phyloP scores from a whole-genome alignment of 2,888 invertebrate species.

The Callinectes sapidus region DNA sequence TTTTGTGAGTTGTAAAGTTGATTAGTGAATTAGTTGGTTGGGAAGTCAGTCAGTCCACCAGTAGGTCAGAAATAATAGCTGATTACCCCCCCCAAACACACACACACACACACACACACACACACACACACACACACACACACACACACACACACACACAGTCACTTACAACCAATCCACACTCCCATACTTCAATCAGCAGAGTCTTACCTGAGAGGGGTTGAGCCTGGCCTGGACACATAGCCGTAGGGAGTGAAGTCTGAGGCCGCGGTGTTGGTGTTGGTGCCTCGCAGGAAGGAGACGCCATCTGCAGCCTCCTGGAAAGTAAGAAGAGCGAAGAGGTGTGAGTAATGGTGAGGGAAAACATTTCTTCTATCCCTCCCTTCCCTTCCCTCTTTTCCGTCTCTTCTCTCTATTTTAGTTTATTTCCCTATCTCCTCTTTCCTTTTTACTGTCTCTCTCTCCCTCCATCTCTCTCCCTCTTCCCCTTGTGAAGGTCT shows the following conservation, averaged over 20 bases:
- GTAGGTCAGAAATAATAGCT: no score
- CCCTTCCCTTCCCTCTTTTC: not conserved
- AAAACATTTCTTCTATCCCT: not conserved
- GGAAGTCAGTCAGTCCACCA: not conserved
- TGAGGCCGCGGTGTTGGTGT: not conserved
- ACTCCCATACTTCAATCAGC: not conserved
- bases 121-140: constrained; percentile 18
- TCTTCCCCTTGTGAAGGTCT: not conserved
- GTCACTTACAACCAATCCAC: not conserved
- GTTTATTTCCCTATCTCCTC: not conserved
- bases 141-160: constrained; percentile 27
- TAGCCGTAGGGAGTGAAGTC: constrained; percentile 71
- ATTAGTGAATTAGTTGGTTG: no score
- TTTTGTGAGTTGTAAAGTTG: no score
- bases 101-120: not conserved
- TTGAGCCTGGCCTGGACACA: constrained; percentile 69
- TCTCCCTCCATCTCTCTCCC: not conserved
- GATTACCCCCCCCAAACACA: not conserved
- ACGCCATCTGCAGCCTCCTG: constrained; percentile 51
- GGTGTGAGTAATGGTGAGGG: not conserved
- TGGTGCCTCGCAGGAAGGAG: constrained; percentile 47
- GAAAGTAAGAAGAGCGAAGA: not conserved
- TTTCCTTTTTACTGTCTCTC: not conserved
- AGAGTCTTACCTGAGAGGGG: constrained; percentile 66
- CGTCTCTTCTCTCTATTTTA: not conserved